Conservation (phyloP, 2,113 vertebrate species). For the Oceanites oceanicus region DNA sequence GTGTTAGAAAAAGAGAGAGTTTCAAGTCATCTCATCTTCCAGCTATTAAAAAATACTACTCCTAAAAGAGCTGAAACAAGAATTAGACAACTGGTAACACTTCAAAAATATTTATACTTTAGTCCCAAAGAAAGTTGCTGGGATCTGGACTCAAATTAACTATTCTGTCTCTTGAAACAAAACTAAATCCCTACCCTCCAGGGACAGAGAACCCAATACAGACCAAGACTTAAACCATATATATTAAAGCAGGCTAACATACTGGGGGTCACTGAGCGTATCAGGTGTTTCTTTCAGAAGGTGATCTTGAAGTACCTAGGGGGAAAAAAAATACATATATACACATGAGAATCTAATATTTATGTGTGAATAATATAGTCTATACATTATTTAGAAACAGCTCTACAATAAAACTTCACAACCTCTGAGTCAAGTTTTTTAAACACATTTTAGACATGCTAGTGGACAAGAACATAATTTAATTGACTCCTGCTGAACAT, state of each 20-base stretch:
- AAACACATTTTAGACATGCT: background rate
- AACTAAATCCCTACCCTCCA: background rate
- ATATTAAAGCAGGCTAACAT: slow-evolving; percentile 33
- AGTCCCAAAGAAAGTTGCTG: background rate
- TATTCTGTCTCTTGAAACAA: background rate
- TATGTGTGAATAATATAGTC: background rate
- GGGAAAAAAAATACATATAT: background rate
- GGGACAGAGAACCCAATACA: background rate
- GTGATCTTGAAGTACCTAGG: slow-evolving; percentile 90
- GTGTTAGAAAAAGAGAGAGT: background rate
- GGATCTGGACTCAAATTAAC: background rate
- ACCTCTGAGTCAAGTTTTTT: background rate
- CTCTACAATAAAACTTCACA: background rate
- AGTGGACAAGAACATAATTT: background rate
- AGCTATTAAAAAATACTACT: background rate
- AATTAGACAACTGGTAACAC: background rate
- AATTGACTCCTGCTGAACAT: background rate
- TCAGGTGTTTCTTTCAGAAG: slow-evolving; percentile 92
- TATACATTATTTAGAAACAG: background rate
- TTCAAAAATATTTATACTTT: background rate
- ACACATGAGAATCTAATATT: background rate
- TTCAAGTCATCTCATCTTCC: background rate
- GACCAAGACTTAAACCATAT: background rate
- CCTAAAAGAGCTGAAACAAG: background rate
- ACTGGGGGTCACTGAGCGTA: slow-evolving; percentile 94